Base-by-base conservation (phyloP, 2,888 invertebrate species). In the Mylabris sibirica region DNA sequence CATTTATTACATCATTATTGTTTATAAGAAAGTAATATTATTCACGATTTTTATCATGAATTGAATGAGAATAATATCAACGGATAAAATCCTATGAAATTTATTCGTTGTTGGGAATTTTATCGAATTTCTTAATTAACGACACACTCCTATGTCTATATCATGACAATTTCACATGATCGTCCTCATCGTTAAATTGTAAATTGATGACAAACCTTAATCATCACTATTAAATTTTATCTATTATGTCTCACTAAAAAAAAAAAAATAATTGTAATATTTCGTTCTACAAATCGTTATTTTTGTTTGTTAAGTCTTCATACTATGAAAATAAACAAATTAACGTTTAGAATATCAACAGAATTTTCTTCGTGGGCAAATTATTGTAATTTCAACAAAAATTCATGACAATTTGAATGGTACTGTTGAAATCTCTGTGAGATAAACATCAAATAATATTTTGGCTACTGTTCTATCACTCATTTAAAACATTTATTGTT, bases 361-460 rank as follows among this genome's bases (percentile, higher is more conserved):
- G 30, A 8, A 30, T 30, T 30, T n/a, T 30, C 30, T 30, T 30
- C 30, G 30, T 4, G 5, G 4, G 14, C 44, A 44, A 44, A 17
- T 44, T 44, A 6, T n/a, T 3, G 44, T 17, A 44, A n/a, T 3
- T 44, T n/a, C n/a, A 9, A 14, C 4, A 9, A 22, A 22, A 22
- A 22, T 53, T 53, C 53, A 2, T 20, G 22, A 53, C 53, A 53
- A 53, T 53, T 22, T 22, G 1, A 8, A 53, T 17, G 11, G 11
- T 11, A 8, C 1, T 53, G 49, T 49, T 49, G 49, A 49, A 49
- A 49, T 49, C 4, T 49, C 17, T 20, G n/a, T n/a, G 14, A 2
- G 2, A 20, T 49, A 49, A 49, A 49, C 49, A 41, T 41, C 41
- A n/a, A 41, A 49, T 20, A 49, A 20, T 49, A 49, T 49, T 49